A percentile compares a stretch with the other conserved stretches of the same genome.
Evolutionary conservation across 2,113 vertebrate genomes (phyloP).

Genomic region (Aptenodytes forsteri): DNA sequence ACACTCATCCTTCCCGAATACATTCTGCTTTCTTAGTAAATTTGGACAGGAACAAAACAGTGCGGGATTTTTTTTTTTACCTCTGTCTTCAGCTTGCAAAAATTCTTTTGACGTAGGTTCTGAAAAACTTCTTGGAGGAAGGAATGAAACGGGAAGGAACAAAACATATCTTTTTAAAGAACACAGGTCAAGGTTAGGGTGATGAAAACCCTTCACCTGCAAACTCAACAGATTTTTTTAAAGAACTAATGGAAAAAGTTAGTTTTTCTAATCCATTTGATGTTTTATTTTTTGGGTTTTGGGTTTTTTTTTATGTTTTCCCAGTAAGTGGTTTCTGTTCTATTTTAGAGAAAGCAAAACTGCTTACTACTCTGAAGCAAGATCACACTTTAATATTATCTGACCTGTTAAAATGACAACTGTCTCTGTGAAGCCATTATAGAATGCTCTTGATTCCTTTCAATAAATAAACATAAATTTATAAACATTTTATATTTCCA

Average conservation of each 20-base stretch:
- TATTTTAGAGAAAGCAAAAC: not conserved
- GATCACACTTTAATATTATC: not conserved
- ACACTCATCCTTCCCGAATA: not conserved
- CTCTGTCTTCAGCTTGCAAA: not conserved
- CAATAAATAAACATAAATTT: not conserved
- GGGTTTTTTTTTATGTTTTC: not conserved
- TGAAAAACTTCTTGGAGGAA: not conserved
- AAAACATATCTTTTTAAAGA: not conserved
- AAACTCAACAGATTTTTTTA: not conserved
- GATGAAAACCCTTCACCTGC: not conserved
- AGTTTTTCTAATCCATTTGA: not conserved
- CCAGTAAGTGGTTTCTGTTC: not conserved
- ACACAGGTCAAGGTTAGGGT: not conserved
- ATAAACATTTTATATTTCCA: not conserved
- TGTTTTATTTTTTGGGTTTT: not conserved
- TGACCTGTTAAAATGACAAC: not conserved
- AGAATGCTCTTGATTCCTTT: not conserved
- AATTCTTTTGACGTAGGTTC: not conserved
- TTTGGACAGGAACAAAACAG: not conserved
- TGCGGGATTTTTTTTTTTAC: not conserved
- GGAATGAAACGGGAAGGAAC: not conserved
- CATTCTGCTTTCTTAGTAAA: not conserved
- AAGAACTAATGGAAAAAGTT: not conserved
- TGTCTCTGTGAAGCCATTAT: not conserved
- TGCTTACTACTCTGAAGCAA: not conserved